Conservation (phyloP, 2,113 vertebrate species). For the Hippocampus zosterae region DNA sequence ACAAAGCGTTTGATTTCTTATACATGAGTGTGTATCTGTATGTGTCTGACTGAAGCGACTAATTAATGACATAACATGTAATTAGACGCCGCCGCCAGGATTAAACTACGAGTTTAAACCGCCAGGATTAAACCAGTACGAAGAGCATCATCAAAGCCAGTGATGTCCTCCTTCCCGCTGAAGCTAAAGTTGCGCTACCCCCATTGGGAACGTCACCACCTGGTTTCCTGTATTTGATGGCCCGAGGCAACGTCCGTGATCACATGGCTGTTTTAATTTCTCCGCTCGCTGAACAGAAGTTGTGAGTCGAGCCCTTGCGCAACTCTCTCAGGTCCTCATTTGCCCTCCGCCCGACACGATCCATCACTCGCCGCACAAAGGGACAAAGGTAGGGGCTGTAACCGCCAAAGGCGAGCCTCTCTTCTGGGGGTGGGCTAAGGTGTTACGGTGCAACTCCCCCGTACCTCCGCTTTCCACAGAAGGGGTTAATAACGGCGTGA, state of each 20-base stretch:
- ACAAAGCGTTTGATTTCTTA: too few relatives aligned
- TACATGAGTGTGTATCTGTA: too few relatives aligned
- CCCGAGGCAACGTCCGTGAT: constrained; percentile 57
- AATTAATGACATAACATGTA: too few relatives aligned
- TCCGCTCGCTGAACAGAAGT: constrained; percentile 56
- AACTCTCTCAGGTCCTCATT: constrained; percentile 50
- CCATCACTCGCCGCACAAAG: constrained; percentile 63
- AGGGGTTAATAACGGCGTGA: constrained; percentile 68
- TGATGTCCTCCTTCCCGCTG: constrained; percentile 35
- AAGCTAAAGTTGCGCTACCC: constrained; percentile 37
- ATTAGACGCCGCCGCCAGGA: too few relatives aligned
- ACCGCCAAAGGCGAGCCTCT: constrained; percentile 45
- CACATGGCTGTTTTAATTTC: constrained; percentile 66
- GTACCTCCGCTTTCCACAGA: constrained; percentile 56
- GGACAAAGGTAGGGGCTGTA: constrained; percentile 63
- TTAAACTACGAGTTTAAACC: too few relatives aligned
- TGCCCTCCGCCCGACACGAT: constrained; percentile 61
- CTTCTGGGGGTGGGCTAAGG: constrained; percentile 47
- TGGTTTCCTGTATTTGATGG: constrained; percentile 72
- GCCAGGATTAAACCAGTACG: neutral
- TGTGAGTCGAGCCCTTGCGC: constrained; percentile 62
- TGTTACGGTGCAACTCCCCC: constrained; percentile 63
- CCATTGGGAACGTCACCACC: constrained; percentile 58
- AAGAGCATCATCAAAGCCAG: neutral
- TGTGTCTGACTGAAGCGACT: too few relatives aligned